Base-by-base conservation (phyloP, 2,113 vertebrate species). In the Pongo abelii region DNA sequence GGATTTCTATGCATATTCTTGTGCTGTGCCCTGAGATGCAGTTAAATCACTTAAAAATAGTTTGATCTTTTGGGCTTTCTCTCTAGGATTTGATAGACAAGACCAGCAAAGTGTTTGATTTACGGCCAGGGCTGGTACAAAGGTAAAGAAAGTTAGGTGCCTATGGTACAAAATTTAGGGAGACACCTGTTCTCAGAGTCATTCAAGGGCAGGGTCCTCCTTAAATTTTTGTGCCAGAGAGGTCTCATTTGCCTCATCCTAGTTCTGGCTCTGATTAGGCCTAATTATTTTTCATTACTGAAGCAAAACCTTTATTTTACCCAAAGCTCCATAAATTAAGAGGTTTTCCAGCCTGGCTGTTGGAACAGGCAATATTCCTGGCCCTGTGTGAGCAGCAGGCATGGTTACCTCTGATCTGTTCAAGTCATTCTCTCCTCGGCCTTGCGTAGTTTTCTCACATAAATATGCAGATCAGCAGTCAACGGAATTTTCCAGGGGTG, bases 131-230 rank as follows among this genome's bases (percentile, higher is more conserved):
- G 27, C 18, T 9, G 14, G 64, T 16, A 35, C 6, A 35, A 9
- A 25, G 84, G 7, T 3, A 25, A 50, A 59, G 48, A 57, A 30
- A 52, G 6, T 10, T 2, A 16, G 48, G 64, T 30, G 32, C 8
- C 57, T 12, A 27, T 13, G 7, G 27, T 32, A 5, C 22, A 38
- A 12, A 50, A 35, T 18, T 3, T 1, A 17, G 57, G 89, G 48
- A 46, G 35, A 10, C 4, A 1, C 12, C 59, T 30, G 2, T 92
- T 40, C 57, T 46, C 23, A 61, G 32, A n/a, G 32, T 38, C 38
- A 30, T 1, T 0, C 17, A 2, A 4, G 12, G 0, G n/a, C 32
- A 25, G n/a, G 40, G 9, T 25, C n/a, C 25, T 2, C 46, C 77
- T 8, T 38, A 2, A 6, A 5, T 14, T 32, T 64, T 2, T 10